Evolutionary conservation across 2,113 vertebrate species (phyloP).

Genomic region (Gambusia holbrooki): DNA sequence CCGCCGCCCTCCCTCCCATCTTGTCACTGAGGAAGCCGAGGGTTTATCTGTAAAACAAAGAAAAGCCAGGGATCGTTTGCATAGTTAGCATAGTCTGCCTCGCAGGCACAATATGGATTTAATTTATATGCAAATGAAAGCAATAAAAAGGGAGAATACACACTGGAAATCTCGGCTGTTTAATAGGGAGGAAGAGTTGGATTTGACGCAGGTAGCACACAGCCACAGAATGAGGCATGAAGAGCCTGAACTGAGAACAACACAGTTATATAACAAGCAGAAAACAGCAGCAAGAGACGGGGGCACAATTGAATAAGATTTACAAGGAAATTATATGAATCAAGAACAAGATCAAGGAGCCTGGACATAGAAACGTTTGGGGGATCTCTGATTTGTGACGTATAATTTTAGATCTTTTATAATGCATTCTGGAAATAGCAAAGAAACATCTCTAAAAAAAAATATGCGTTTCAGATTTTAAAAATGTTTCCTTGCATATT

Average conservation of each 20-base stretch:
- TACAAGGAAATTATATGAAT: neutral
- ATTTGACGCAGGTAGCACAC: slow-evolving; percentile 56
- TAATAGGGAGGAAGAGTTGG: slow-evolving; percentile 66
- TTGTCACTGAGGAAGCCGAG: slow-evolving; percentile 74
- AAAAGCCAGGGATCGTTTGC: slow-evolving; percentile 84
- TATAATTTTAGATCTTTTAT: neutral
- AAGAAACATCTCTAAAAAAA: neutral
- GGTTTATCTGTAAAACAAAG: slow-evolving; percentile 95
- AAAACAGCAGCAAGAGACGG: slow-evolving; percentile 1
- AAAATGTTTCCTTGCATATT: neutral
- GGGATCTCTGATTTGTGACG: neutral
- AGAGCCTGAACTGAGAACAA: slow-evolving; percentile 73
- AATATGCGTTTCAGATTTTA: neutral
- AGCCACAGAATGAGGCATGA: slow-evolving; percentile 34
- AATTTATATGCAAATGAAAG: slow-evolving; percentile 99
- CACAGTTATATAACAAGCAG: slow-evolving; percentile 60
- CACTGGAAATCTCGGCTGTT: slow-evolving; percentile 89
- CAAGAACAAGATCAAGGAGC: neutral
- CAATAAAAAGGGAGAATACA: slow-evolving; percentile 91
- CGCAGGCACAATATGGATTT: slow-evolving; percentile 98
- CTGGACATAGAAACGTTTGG: neutral
- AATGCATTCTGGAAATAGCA: neutral
- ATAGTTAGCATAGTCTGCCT: slow-evolving; percentile 91
- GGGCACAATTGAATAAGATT: neutral
- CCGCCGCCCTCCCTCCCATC: slow-evolving; percentile 43